Base-by-base conservation (phyloP, 2,113 vertebrate species). In the Limanda limanda region DNA sequence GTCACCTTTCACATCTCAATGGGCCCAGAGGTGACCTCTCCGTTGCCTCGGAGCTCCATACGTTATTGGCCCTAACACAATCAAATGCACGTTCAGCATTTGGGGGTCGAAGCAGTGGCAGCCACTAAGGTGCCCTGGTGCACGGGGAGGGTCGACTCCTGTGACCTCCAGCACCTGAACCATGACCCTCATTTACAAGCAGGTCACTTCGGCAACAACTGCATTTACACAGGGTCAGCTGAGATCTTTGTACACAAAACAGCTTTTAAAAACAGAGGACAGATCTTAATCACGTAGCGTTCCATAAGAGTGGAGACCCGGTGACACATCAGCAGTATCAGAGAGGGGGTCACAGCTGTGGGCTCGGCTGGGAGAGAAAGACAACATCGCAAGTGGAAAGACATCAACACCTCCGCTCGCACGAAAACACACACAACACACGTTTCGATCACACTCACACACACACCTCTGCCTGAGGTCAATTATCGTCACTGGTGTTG, bases 221-320 rank as follows among this genome's bases (percentile, higher is more conserved):
- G 93, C 89, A 94, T 96, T 95, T 95, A 91, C 82, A 82, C 94
- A 87, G 94, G 94, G 94, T 94, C 94, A 96, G 89, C 91, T 83
- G 71, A 92, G 94, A 91, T 93, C 91, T 91, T 74, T 88, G 91
- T 86, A 71, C 78, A 93, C 71, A 85, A 80, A 95, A 88, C 76
- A 84, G 82, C 84, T 84, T 73, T 85, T 14, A 8, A 60, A 91
- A 92, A 90, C 90, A 88, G 87, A 78, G 74, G 79, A 75, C 65
- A 70, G 78, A 77, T 91, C 88, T 90, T 93, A 92, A 92, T 94
- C 89, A 89, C 86, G 71, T 77, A 89, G 84, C 73, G 86, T 84
- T 92, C 25, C 73, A 73, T 84, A 25, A 87, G 83, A 85, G 82
- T 23, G 51, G 76, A 84, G 62, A 63, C 86, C 67, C 52, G 78